These are phyloP conservation scores for Antheraea pernyi DNA, from an alignment of 1,140 invertebrate genomes.

Conservation along the genomic window DNA sequence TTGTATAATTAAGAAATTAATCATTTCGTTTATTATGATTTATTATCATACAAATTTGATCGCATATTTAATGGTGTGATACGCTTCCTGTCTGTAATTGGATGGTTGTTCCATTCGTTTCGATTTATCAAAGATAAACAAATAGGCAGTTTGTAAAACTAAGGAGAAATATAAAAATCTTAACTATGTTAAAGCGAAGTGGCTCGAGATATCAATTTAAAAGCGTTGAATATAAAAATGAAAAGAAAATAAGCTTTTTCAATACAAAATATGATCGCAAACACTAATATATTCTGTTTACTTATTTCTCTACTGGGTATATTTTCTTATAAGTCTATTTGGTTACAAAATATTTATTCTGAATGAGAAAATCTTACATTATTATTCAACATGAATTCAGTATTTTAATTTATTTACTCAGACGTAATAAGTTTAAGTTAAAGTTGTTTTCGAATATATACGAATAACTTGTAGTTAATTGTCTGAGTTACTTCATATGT, in stretches of 20 bases:
- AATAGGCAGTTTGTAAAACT: neutral
- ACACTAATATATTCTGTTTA: too few species aligned
- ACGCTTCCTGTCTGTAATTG: constrained; percentile 12
- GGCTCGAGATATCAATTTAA: neutral
- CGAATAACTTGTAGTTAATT: too few species aligned
- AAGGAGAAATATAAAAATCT: neutral
- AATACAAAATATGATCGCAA: too few species aligned
- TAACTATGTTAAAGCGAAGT: neutral
- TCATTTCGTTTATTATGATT: neutral
- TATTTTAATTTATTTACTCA: too few species aligned
- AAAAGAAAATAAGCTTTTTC: too few species aligned
- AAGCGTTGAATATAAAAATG: neutral
- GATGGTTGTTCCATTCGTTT: neutral
- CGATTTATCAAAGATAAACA: constrained; percentile 2
- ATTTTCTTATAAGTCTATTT: neutral
- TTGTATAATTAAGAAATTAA: too few species aligned
- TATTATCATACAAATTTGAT: neutral
- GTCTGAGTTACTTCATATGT: too few species aligned
- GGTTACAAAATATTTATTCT: neutral
- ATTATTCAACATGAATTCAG: too few species aligned
- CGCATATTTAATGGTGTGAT: neutral
- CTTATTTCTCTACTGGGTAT: too few species aligned
- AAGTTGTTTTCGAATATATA: too few species aligned
- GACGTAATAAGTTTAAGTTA: too few species aligned
- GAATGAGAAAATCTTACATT: neutral